These are phyloP conservation scores for Micoletzkya japonica DNA, from an alignment of 2,888 invertebrate genomes.

Conservation along the genomic window DNA sequence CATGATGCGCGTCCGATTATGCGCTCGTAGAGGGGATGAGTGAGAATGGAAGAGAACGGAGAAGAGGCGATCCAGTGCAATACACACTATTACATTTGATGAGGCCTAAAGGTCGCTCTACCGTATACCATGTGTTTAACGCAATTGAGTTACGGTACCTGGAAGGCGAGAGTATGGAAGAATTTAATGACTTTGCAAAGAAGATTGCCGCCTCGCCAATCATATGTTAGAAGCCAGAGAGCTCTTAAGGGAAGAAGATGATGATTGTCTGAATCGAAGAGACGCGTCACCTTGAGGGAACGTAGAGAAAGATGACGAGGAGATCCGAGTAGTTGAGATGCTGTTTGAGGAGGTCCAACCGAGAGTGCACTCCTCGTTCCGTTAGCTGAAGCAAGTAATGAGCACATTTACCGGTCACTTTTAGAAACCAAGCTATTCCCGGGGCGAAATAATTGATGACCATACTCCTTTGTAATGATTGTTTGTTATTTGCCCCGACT, in stretches of 20 bases:
- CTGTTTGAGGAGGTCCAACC: conserved; percentile 60
- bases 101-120: conserved; percentile 45
- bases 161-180: conserved; percentile 59
- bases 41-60: conserved; percentile 56
- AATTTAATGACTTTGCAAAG: conserved; percentile 61
- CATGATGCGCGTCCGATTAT: conserved; percentile 33
- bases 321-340: conserved; percentile 62
- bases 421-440: too few species aligned
- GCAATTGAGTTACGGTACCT: conserved; percentile 34
- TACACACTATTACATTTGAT: conserved; percentile 64
- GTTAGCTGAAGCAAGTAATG: conserved; percentile 53
- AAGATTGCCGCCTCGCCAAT: conserved; percentile 61
- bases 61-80: conserved; percentile 61
- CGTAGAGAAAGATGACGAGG: conserved; percentile 63
- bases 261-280: neutral
- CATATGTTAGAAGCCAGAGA: conserved; percentile 62
- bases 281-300: conserved; percentile 44
- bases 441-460: too few species aligned
- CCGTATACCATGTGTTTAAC: neutral
- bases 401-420: too few species aligned
- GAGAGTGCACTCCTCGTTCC: conserved; percentile 45
- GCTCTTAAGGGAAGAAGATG: conserved; percentile 31
- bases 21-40: conserved; percentile 52
- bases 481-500: too few species aligned
- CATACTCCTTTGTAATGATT: too few species aligned